Evolutionary conservation across 2,797 vertebrate species (phyloP), one percentile per base, ranked within the genome.

Genomic region (Molothrus aeneus): DNA sequence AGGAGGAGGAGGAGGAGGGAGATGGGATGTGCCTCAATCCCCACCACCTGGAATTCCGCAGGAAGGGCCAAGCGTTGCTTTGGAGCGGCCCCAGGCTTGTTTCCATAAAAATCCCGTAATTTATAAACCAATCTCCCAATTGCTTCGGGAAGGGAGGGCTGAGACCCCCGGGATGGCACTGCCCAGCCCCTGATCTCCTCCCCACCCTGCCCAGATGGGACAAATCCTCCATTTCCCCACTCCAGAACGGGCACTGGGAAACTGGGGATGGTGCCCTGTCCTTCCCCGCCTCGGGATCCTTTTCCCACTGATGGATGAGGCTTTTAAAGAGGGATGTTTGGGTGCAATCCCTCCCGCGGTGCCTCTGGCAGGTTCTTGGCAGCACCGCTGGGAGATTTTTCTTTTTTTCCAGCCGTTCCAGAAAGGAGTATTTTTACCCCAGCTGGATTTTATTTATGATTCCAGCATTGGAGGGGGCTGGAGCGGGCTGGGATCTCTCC

Each of bases 351-450:
- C 79, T 95, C 79, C 50, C 13, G 4, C 22, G 2, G 65, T 5
- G 28, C 74, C 56, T 34, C 82, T 91, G 93, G 91, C 92, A 88
- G 88, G 7, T 93, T 96, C 95, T 90, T 96, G 94, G 96, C 97
- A 77, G 15, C 1, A 2, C 36, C 4, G 2, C 81, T 5, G 80
- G 74, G 68, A 83, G 85, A 68, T 92, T 51, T 28, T 50, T 51
- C 9, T 21, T 56, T 56, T n/a, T 54, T n/a, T 92, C 89, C 94
- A 90, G 13, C 64, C 34, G 17, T 38, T 92, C 85, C 54, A 90
- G 91, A 87, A 94, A 92, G 85, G 29, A 73, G 38, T 64, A 47
- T 90, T 94, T 93, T 95, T 87, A 89, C 82, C 72, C 93, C 50
- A 10, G 82, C 26, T 68, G 80, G 75, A 17, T 85, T 75, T 96